Base-by-base conservation (phyloP, 1,140 invertebrate genomes). In the Musca vetustissima region DNA sequence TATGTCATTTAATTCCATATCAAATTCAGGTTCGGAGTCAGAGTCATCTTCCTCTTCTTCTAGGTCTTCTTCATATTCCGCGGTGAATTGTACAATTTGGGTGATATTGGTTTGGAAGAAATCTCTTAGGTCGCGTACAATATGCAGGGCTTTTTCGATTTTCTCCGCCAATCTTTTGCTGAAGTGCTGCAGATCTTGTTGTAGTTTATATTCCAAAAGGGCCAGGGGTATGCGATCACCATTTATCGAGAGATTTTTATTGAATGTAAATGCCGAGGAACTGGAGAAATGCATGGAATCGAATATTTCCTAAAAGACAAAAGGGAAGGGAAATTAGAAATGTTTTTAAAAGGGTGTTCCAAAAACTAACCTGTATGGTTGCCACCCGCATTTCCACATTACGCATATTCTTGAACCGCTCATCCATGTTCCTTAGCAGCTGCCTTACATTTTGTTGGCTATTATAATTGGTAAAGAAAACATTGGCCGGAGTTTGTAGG, bases 321-420 rank as follows among this genome's bases (percentile, higher is more conserved):
- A 57, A 69, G 21, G 65, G n/a, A n/a, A n/a, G n/a, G n/a, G 15
- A 7, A 49, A 25, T 28, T 1, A 2, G 9, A 15, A 11, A 4
- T n/a, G 59, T 9, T n/a, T 21, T 67, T 36, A 70, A 71, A 64
- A 64, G 2, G 32, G 19, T 6, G 32, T 57, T 70, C 28, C 28
- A 8, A 4, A 64, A 69, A 65, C 71, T 72, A 70, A 85, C 87
- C 83, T 88, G 86, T 79, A 88, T 87, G 43, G 83, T 84, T 15
- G 85, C 80, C 65, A 88, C 83, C 24, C 85, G 85, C 69, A 89
- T 78, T 82, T 89, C 88, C 70, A 86, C 82, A 79, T 87, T 86
- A 50, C 81, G 70, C 78, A 83, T 83, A 70, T 80, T 78, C 21
- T 77, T 75, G 28, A 84, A 71, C 61, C 76, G 75, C 11, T 67